Evolutionary conservation across 2,888 invertebrate genomes (phyloP), one percentile per base, ranked within the genome.

Genomic region (Noctua janthina): DNA sequence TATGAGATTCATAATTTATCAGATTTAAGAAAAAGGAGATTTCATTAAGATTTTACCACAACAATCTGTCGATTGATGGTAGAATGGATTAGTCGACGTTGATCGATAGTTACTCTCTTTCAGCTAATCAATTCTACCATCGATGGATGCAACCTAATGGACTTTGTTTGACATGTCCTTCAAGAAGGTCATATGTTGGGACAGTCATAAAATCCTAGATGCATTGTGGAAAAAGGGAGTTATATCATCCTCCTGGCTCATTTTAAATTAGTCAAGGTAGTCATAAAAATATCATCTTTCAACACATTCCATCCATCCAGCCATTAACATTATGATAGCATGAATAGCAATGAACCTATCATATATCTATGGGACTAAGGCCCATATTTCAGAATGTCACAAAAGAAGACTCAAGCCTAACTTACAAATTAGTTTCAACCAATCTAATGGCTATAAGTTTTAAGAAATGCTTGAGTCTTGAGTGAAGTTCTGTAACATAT

Each of bases 171-270:
- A 46, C 20, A 46, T 79, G 54, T 46, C 78, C 54, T 78, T 68
- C 78, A 68, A 79, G 46, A 78, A 79, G 78, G 80, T 78, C n/a
- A 59, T 2, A n/a, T 56, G 51, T 51, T 51, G 51, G 51, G 7
- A 20, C 5, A n/a, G 13, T n/a, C 54, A 68, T 74, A 71, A 35
- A 73, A 39, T n/a, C 23, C 46, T 70, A 35, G 17, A 74, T 29
- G 20, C 20, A 46, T 72, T n/a, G 10, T 20, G 1, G 20, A 39
- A 75, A 15, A 29, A 49, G 15, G 39, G 6, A 43, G 23, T 54
- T 74, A 17, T 64, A 17, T 29, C 62, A 64, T n/a, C n/a, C 11
- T 59, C 13, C n/a, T n/a, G 59, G n/a, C 1, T 13, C n/a, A 59
- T 59, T 13, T n/a, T n/a, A 59, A n/a, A 59, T 59, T n/a, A n/a